Conservation (phyloP, 2,797 vertebrate genomes). For the Allobates femoralis region DNA sequence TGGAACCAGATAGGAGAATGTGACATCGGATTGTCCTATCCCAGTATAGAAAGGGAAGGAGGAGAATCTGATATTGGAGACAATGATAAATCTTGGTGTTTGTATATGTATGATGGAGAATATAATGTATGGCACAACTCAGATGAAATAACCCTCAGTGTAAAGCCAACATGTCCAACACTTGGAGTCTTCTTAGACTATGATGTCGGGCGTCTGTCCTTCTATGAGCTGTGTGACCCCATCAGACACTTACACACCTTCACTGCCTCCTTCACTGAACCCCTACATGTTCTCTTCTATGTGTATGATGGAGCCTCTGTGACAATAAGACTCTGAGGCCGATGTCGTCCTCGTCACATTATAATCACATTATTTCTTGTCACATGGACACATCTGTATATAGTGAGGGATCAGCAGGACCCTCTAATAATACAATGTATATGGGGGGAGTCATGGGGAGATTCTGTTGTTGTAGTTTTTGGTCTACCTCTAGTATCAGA, state of each 20-base stretch:
- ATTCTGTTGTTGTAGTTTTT: too few relatives aligned
- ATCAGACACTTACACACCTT: slow-evolving; percentile 29
- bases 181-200: slow-evolving; percentile 26
- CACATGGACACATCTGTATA: too few relatives aligned
- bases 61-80: not conserved
- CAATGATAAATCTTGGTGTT: slow-evolving; percentile 37
- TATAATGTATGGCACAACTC: not conserved
- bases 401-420: too few relatives aligned
- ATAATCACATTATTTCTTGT: too few relatives aligned
- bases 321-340: not conserved
- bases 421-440: too few relatives aligned
- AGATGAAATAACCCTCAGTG: rapidly evolving
- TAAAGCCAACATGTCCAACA: not conserved
- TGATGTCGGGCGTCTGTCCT: slow-evolving; percentile 35
- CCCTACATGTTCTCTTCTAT: slow-evolving; percentile 60
- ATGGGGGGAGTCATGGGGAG: too few relatives aligned
- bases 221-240: slow-evolving; percentile 3
- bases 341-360: not conserved
- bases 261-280: slow-evolving; percentile 16
- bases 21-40: slow-evolving; percentile 9
- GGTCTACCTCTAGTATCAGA: too few relatives aligned
- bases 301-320: slow-evolving; percentile 74
- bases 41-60: slow-evolving; percentile 18
- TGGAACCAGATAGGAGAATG: not conserved
- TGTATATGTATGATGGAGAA: slow-evolving; percentile 10